Evolutionary conservation across 2,113 vertebrate genomes (phyloP).

Genomic region (Chamaetylas fuelleborni): DNA sequence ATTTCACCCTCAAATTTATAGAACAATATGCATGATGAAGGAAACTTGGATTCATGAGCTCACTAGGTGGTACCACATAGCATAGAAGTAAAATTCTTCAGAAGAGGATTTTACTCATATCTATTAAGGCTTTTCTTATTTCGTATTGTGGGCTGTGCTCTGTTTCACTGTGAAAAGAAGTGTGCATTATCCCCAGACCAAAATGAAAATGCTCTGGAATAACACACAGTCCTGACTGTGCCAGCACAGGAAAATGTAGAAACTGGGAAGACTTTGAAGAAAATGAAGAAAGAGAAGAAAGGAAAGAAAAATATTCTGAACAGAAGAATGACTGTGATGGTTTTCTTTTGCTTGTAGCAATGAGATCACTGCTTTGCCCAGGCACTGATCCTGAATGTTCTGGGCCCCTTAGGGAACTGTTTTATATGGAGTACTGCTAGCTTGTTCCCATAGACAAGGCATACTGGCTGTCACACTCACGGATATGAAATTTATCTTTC

Average conservation of each 20-base stretch:
- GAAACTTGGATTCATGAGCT: not conserved
- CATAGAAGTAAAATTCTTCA: not conserved
- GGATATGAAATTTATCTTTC: not conserved
- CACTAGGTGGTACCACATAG: not conserved
- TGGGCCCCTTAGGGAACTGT: not conserved
- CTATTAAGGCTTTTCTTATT: not conserved
- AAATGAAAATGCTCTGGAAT: not conserved
- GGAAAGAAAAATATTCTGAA: not conserved
- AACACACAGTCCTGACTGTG: not conserved
- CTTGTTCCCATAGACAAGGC: not conserved
- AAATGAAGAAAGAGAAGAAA: not conserved
- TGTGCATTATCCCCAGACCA: not conserved
- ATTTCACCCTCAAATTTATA: not conserved
- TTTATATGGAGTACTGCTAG: not conserved
- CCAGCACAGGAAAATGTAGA: not conserved
- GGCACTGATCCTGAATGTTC: not conserved
- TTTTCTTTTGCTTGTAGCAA: not conserved
- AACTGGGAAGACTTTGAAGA: not conserved
- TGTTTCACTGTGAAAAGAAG: not conserved
- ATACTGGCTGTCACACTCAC: not conserved
- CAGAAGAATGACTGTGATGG: not conserved
- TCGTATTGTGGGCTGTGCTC: not conserved
- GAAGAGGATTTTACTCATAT: not conserved
- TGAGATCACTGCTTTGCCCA: not conserved
- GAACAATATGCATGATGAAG: not conserved